phyloP scores from a whole-genome alignment of 2,113 vertebrate species.

The Gila orcuttii region DNA sequence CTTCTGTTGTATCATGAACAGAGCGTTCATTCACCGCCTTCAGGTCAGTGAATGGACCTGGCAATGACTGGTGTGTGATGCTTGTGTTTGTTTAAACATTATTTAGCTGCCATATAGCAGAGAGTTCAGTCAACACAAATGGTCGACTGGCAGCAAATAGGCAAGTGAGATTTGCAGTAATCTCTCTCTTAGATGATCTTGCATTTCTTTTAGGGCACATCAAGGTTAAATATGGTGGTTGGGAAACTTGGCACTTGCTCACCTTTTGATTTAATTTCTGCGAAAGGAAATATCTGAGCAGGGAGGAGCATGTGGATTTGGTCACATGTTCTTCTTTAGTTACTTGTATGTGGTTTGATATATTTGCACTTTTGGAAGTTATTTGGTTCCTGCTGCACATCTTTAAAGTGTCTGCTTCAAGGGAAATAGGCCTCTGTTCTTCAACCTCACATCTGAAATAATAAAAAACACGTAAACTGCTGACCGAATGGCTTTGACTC shows the following conservation, averaged over 20 bases:
- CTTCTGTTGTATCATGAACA: constrained; percentile 11
- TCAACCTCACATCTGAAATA: neutral
- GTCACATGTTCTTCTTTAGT: neutral
- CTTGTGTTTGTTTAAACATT: constrained; percentile 15
- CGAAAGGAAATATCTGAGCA: constrained; percentile 45
- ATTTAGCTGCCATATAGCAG: neutral
- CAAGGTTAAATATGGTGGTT: neutral
- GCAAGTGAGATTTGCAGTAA: constrained; percentile 15
- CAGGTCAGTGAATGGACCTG: neutral
- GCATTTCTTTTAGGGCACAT: constrained; percentile 14
- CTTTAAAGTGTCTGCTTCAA: neutral
- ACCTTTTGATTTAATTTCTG: constrained; percentile 9
- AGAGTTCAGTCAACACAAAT: constrained; percentile 25
- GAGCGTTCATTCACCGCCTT: neutral
- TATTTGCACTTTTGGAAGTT: neutral
- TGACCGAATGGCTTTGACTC: neutral
- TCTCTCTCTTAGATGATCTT: constrained; percentile 17
- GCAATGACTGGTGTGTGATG: neutral
- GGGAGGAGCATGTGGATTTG: constrained; percentile 39
- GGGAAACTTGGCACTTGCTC: neutral
- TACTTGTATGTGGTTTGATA: neutral
- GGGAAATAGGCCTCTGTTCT: neutral
- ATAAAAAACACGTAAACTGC: neutral
- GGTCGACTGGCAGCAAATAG: constrained; percentile 2
- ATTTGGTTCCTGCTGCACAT: neutral